phyloP scores from a whole-genome alignment of 2,888 invertebrate genomes.

The Hirtodrosophila trivittata region DNA sequence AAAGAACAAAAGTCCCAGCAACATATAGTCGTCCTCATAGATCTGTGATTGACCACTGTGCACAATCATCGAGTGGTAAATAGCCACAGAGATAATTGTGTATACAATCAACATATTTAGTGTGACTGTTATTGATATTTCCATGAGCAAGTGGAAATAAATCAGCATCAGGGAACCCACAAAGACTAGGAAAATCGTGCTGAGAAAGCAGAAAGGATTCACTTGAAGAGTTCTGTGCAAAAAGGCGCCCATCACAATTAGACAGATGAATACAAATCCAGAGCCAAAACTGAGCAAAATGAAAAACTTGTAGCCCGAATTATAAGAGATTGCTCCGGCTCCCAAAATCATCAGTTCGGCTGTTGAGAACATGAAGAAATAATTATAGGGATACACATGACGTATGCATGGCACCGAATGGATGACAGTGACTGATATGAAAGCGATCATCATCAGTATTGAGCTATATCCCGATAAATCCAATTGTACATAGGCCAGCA shows the following conservation, averaged over 20 bases:
- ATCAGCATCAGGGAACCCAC: neutral
- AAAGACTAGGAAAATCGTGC: conserved; percentile 7
- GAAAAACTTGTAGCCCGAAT: neutral
- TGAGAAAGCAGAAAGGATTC: conserved; percentile 8
- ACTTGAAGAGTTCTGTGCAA: conserved; percentile 1
- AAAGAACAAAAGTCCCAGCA: conserved; percentile 22
- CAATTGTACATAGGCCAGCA: conserved; percentile 4
- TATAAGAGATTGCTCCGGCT: conserved; percentile 10
- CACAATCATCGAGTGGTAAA: conserved; percentile 21
- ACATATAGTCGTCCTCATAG: conserved; percentile 14
- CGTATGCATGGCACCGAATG: conserved; percentile 16
- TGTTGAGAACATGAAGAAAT: conserved; percentile 15
- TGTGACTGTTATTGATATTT: neutral
- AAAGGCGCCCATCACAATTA: conserved; percentile 20
- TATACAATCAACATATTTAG: conserved; percentile 5
- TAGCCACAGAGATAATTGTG: conserved; percentile 7
- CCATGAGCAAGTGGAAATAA: conserved; percentile 5
- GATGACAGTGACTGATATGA: conserved; percentile 8
- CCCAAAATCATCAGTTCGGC: conserved; percentile 21
- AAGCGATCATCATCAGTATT: neutral
- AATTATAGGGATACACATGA: conserved; percentile 24
- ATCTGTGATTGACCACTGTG: neutral
- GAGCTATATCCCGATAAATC: conserved; percentile 12
- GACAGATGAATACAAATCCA: conserved; percentile 8
- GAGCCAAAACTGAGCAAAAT: neutral